Conservation (phyloP, 2,797 vertebrate species). For the Neosilurus mollespiculum region DNA sequence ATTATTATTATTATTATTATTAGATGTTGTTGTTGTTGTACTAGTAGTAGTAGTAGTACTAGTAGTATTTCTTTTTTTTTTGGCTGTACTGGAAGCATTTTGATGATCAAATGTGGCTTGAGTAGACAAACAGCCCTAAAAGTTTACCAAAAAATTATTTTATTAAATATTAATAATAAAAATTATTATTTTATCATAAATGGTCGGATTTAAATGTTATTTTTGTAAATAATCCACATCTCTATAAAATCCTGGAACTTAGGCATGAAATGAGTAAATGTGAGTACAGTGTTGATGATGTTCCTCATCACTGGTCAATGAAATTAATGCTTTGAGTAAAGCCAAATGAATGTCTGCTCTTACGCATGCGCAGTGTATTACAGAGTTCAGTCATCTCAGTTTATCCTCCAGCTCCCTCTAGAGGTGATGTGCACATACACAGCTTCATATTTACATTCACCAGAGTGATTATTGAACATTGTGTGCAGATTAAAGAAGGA, state of each 20-base stretch:
- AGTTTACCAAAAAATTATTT: background rate
- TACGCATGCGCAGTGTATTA: background rate
- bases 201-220: background rate
- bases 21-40: too few species aligned
- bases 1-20: too few species aligned
- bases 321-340: constrained; percentile 1
- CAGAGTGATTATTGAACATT: background rate
- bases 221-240: background rate
- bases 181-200: too few species aligned
- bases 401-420: constrained; percentile 47
- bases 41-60: too few species aligned
- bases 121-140: background rate
- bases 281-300: background rate
- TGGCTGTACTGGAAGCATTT: background rate
- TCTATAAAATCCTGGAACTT: background rate
- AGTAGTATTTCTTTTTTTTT: too few species aligned
- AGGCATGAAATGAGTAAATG: background rate
- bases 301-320: background rate
- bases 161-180: too few species aligned
- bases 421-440: background rate
- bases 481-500: background rate
- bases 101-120: background rate
- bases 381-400: background rate
- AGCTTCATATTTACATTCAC: background rate
- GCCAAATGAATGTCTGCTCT: background rate